Base-by-base conservation (phyloP, 2,888 invertebrate species). In the Apamea monoglypha region DNA sequence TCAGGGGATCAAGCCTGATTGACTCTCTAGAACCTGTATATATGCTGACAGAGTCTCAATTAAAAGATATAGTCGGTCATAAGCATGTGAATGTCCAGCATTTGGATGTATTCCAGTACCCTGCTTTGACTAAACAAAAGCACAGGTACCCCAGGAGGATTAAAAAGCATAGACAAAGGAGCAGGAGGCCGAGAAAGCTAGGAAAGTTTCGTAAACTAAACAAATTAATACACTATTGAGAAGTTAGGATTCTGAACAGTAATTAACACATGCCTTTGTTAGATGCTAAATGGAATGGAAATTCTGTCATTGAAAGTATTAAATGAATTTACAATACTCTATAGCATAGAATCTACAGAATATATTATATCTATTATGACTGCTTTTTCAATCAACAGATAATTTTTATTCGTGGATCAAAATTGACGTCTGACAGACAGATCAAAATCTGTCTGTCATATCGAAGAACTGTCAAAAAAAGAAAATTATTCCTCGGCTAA, bases 41-140 rank as follows among this genome's bases (percentile, higher is more conserved):
- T 71, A 93, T 97, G 92, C 81, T 97, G 18, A 96, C 96, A 1
- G 93, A 95, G 79, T 91, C 95, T 0, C 96, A 97, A 72, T 84
- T 97, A 3, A 95, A 95, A 87, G 92, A 92, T 44, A 82, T 97
- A 2, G 88, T 96, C 3, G 95, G 95, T 0, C 93, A 95, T 2
- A 68, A 72, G 72, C 94, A 95, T 81, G 85, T 95, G 1, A 96
- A 96, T 80, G 95, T 96, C 47, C 93, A 94, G 61, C 96, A 96
- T 90, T 91, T 96, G 71, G 96, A 96, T 67, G 92, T 96, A 0
- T 95, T 91, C 63, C 95, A 96, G 83, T 86, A 89, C 10, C 69
- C 82, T 2, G 56, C 78, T 16, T 29, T 93, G 50, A 76, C 74
- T 10, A 91, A 90, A 74, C 74, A 85, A 4, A 91, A 92, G 32